These are phyloP conservation scores for Arctia plantaginis DNA, from an alignment of 2,888 invertebrate species.

Conservation along the genomic window DNA sequence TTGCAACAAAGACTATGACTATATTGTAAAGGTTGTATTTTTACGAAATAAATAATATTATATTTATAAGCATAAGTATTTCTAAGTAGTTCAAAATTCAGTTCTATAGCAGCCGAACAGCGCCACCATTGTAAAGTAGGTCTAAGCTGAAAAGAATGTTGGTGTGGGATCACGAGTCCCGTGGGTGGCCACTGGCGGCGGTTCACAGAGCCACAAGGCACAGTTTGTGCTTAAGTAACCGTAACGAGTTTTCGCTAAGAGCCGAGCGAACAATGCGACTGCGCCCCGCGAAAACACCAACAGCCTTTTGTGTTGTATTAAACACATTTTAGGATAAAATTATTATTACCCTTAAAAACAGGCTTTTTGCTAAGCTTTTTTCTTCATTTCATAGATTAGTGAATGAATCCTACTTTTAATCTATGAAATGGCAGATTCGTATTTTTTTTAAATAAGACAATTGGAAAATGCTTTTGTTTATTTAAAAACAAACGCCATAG, in stretches of 20 bases:
- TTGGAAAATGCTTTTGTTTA: background rate
- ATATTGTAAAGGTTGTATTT: no score
- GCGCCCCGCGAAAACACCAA: conserved; percentile 9
- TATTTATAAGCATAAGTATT: background rate
- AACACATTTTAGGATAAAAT: conserved; percentile 5
- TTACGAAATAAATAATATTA: no score
- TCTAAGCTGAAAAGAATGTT: background rate
- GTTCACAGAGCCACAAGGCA: conserved; percentile 5
- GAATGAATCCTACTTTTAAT: background rate
- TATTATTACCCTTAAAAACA: conserved; percentile 1
- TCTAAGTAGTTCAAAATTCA: background rate
- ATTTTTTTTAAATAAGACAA: background rate
- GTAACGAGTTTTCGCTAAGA: conserved; percentile 7
- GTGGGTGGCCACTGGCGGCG: background rate
- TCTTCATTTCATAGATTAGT: no score
- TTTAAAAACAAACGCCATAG: background rate
- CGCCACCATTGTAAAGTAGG: background rate
- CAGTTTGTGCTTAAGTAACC: conserved; percentile 24
- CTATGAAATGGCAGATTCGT: background rate
- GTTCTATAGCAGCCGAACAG: background rate
- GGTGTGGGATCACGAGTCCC: background rate
- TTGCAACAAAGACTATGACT: no score
- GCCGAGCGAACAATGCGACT: conserved; percentile 1
- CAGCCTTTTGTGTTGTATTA: conserved; percentile 4
- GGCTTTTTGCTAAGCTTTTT: background rate